phyloP scores from a whole-genome alignment of 2,797 vertebrate genomes.

The Chelmon rostratus region DNA sequence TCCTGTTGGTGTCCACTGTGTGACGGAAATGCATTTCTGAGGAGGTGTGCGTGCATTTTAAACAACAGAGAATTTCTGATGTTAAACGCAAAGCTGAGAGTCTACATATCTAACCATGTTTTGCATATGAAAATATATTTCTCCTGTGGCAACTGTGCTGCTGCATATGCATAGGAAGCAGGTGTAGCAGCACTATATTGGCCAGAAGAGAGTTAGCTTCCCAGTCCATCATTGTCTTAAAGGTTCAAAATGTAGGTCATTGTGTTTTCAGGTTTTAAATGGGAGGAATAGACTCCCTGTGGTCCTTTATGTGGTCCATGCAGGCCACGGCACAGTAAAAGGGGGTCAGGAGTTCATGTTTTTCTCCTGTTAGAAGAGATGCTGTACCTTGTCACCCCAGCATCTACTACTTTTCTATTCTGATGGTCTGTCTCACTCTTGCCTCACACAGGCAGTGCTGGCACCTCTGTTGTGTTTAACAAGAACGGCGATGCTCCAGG shows the following conservation, averaged over 20 bases:
- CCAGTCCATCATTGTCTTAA: conserved; percentile 37
- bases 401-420: conserved; percentile 29
- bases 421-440: conserved; percentile 27
- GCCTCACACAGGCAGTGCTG: conserved; percentile 90
- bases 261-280: conserved; percentile 44
- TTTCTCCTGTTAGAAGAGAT: conserved; percentile 27
- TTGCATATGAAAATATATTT: conserved; percentile 43
- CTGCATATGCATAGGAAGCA: conserved; percentile 59
- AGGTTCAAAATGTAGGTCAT: conserved; percentile 57
- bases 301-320: conserved; percentile 27
- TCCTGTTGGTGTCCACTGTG: conserved; percentile 65
- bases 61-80: conserved; percentile 33
- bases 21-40: conserved; percentile 49
- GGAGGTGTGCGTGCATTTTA: conserved; percentile 31
- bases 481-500: conserved; percentile 97
- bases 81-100: conserved; percentile 19
- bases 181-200: conserved; percentile 39
- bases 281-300: conserved; percentile 10
- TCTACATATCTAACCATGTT: conserved; percentile 15
- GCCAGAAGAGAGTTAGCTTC: conserved; percentile 52
- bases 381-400: conserved; percentile 25
- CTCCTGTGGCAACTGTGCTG: conserved; percentile 29
- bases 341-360: conserved; percentile 49
- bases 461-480: conserved; percentile 96
- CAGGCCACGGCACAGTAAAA: conserved; percentile 33